Evolutionary conservation across 2,113 vertebrate genomes (phyloP).

Genomic region (Nyctereutes procyonoides): DNA sequence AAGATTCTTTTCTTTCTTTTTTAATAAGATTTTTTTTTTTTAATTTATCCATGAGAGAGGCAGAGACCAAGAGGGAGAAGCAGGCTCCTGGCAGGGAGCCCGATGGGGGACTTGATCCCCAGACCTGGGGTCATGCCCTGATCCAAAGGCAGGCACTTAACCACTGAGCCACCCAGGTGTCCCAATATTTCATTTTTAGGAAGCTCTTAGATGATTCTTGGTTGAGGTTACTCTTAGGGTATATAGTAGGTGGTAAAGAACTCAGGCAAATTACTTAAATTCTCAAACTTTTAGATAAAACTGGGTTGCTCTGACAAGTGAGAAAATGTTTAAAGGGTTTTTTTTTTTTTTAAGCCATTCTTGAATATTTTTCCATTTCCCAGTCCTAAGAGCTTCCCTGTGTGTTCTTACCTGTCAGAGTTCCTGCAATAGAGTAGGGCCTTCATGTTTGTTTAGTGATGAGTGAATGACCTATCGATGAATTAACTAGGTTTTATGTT

Average conservation of each 20-base stretch:
- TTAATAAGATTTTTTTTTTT: too few relatives aligned
- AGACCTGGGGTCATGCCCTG: too few relatives aligned
- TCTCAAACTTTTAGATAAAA: neutral
- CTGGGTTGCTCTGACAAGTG: neutral
- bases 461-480: neutral
- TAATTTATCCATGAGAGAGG: too few relatives aligned
- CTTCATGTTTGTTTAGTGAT: neutral
- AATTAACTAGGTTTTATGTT: neutral
- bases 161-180: neutral
- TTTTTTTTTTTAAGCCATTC: neutral
- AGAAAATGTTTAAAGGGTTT: neutral
- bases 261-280: neutral
- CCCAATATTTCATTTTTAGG: neutral
- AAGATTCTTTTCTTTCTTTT: neutral
- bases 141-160: too few relatives aligned
- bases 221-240: neutral
- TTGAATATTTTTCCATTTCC: neutral
- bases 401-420: neutral
- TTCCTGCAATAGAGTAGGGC: neutral
- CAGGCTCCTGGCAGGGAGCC: too few relatives aligned
- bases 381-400: neutral
- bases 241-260: neutral
- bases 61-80: too few relatives aligned
- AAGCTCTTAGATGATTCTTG: neutral
- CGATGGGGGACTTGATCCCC: too few relatives aligned